Evolutionary conservation across 2,888 invertebrate genomes (phyloP).

Genomic region (Mimachlamys varia): DNA sequence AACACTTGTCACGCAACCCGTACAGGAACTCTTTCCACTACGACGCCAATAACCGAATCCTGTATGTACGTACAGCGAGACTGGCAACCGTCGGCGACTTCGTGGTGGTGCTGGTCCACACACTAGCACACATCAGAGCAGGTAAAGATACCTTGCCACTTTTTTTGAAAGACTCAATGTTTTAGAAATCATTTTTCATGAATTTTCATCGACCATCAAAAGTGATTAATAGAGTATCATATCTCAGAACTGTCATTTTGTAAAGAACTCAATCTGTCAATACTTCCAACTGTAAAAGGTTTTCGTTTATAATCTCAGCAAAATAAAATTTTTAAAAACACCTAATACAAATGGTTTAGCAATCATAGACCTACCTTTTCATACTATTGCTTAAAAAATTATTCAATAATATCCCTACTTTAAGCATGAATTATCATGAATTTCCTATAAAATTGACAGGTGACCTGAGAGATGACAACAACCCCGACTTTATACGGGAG

Average conservation of each 20-base stretch:
- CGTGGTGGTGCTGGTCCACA: slow-evolving; percentile 76
- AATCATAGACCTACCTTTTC: too few relatives aligned
- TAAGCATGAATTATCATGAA: neutral
- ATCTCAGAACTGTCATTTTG: too few relatives aligned
- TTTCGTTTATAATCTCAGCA: too few relatives aligned
- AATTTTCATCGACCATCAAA: too few relatives aligned
- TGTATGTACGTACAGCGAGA: slow-evolving; percentile 75
- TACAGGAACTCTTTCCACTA: slow-evolving; percentile 79
- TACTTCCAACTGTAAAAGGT: too few relatives aligned
- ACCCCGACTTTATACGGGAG: slow-evolving; percentile 75
- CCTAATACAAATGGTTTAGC: too few relatives aligned
- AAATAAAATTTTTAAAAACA: too few relatives aligned
- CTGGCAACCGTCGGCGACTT: slow-evolving; percentile 79
- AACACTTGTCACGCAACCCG: slow-evolving; percentile 71
- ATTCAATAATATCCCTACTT: too few relatives aligned
- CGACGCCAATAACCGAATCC: slow-evolving; percentile 78
- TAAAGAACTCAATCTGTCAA: too few relatives aligned
- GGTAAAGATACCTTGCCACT: slow-evolving; percentile 62
- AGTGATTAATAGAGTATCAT: too few relatives aligned
- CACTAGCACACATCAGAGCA: slow-evolving; percentile 78
- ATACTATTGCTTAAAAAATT: too few relatives aligned
- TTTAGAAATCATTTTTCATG: too few relatives aligned
- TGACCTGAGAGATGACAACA: slow-evolving; percentile 77
- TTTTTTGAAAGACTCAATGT: neutral
- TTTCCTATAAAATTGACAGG: slow-evolving; percentile 59